Base-by-base conservation (phyloP, 2,888 invertebrate species). In the Cylindroiulus punctatus region DNA sequence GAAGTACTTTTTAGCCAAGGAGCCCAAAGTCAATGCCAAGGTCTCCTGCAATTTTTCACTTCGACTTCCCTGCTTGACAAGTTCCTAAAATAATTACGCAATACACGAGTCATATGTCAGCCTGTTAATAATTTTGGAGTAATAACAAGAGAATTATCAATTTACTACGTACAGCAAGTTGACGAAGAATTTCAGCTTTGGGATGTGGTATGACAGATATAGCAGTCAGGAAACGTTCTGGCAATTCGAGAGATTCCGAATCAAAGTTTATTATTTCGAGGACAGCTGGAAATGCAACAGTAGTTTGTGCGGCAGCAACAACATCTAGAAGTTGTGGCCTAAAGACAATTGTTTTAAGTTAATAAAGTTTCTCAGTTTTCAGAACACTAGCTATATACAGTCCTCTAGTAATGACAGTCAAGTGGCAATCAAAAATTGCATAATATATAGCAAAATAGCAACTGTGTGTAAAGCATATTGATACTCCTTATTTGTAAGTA, bases 141-240 rank as follows among this genome's bases (percentile, higher is more conserved):
- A 57, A n/a, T 57, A 22, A 4, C 52, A 52, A 52, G 19, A 19
- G 4, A 19, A 52, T 22, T 5, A 22, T 57, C 5, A 57, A 57
- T 57, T 22, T 57, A 0, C 10, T 42, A 8, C 65, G 7, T 88
- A 91, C 91, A 89, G 90, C 84, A 14, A 91, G 86, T 87, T 90
- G 90, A 88, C 90, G 90, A 17, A 94, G 89, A n/a, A 93, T 90
- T 76, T 90, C 90, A 52, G 92, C 91, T 76, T 93, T 92, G 0
- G 95, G 94, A 89, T 94, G 93, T 0, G 94, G 93, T 0, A 94
- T 93, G 84, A 95, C 92, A 0, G 96, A 94, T 14, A 95, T 90
- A 0, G 94, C 93, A 93, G 96, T 94, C 0, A 96, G 91, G 90
- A 96, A 96, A 87, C 95, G 92, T 89, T 96, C 96, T 0, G 93